Percentiles rank a stretch among this genome's conserved stretches.
Conservation (phyloP, 2,797 vertebrate genomes). For the Antrozous pallidus region DNA sequence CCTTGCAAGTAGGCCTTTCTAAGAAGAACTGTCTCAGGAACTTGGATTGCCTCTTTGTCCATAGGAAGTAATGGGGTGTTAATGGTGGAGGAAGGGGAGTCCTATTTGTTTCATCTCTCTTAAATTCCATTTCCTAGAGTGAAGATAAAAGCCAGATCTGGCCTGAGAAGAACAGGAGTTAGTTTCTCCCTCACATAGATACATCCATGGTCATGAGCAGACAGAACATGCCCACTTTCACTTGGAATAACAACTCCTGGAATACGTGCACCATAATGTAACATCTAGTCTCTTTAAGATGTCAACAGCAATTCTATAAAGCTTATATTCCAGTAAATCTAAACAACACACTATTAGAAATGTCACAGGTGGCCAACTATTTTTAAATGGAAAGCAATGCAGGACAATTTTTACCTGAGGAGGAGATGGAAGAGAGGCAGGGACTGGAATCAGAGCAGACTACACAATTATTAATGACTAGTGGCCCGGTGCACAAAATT, state of each 20-base stretch:
- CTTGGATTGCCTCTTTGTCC: not conserved
- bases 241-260: not conserved
- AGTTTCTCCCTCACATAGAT: not conserved
- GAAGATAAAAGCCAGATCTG: not conserved
- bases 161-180: not conserved
- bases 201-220: accelerated
- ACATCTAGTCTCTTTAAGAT: not conserved
- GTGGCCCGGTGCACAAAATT: too few species aligned
- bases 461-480: too few species aligned
- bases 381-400: slow-evolving; percentile 13
- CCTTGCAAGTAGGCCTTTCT: not conserved
- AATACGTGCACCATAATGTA: accelerated
- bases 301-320: not conserved
- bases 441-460: not conserved
- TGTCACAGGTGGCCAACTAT: not conserved
- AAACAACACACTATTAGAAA: not conserved
- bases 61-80: not conserved
- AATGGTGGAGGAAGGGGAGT: not conserved
- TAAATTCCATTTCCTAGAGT: not conserved
- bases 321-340: not conserved
- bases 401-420: not conserved
- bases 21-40: not conserved
- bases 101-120: not conserved
- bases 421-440: not conserved
- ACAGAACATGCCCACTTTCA: not conserved